These are phyloP conservation scores for Ictidomys tridecemlineatus DNA, from an alignment of 2,113 vertebrate species.

Conservation along the genomic window DNA sequence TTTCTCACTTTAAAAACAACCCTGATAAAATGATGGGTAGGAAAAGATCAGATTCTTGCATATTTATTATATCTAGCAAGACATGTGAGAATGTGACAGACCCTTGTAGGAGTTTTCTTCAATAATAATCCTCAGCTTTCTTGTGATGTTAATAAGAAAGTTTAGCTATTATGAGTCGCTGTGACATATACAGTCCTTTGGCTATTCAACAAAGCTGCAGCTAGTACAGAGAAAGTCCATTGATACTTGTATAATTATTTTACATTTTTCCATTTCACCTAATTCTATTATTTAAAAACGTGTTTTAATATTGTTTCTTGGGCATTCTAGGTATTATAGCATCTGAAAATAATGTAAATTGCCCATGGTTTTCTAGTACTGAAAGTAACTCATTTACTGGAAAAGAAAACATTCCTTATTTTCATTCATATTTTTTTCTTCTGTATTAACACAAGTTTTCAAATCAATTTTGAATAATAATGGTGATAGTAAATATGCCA, in stretches of 20 bases:
- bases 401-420: background rate
- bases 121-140: background rate
- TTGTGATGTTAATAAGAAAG: background rate
- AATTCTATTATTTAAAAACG: conserved; percentile 15
- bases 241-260: conserved; percentile 55
- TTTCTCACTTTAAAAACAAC: background rate
- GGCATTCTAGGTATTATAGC: background rate
- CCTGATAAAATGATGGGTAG: background rate
- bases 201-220: background rate
- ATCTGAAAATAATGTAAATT: conserved; percentile 27
- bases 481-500: background rate
- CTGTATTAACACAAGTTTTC: background rate
- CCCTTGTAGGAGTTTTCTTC: background rate
- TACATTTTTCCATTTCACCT: conserved; percentile 15
- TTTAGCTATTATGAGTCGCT: background rate
- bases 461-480: background rate
- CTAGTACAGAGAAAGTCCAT: background rate
- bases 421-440: conserved; percentile 21
- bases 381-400: too few relatives aligned
- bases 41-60: background rate
- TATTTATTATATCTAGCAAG: background rate
- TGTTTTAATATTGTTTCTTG: background rate
- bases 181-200: background rate
- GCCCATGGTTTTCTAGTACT: background rate
- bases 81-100: background rate